Evolutionary conservation across 2,797 vertebrate species (phyloP).

Genomic region (Myiothlypis coronata): DNA sequence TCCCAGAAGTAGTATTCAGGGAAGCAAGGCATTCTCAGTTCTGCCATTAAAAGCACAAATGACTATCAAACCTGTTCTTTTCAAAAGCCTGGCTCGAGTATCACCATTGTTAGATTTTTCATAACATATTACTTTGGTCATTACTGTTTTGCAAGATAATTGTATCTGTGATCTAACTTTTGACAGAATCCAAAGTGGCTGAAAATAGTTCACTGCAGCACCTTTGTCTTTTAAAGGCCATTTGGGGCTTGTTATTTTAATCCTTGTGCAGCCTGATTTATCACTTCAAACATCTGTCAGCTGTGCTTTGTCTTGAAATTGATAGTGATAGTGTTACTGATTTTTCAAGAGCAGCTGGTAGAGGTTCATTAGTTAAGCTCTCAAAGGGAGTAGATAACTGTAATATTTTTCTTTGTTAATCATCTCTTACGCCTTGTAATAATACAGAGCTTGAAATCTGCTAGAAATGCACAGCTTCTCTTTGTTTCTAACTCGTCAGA

Average conservation of each 20-base stretch:
- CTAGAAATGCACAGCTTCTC: constrained; percentile 9
- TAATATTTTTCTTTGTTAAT: constrained; percentile 82
- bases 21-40: not conserved
- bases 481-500: constrained; percentile 16
- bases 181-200: constrained; percentile 40
- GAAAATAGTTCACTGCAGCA: constrained; percentile 62
- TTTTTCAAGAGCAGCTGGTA: constrained; percentile 76
- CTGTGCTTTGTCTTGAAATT: constrained; percentile 75
- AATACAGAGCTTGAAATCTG: constrained; percentile 56
- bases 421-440: constrained; percentile 69
- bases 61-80: constrained; percentile 37
- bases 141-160: constrained; percentile 47
- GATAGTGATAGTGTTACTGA: constrained; percentile 67
- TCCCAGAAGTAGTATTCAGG: constrained; percentile 25
- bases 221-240: constrained; percentile 70
- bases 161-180: constrained; percentile 47
- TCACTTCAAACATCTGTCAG: constrained; percentile 77
- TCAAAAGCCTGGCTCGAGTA: constrained; percentile 15
- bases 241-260: constrained; percentile 74
- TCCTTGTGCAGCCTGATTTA: constrained; percentile 73
- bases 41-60: constrained; percentile 26
- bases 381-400: constrained; percentile 70
- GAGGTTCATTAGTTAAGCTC: constrained; percentile 75
- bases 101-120: constrained; percentile 33
- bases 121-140: not conserved